Evolutionary conservation across 2,113 vertebrate genomes (phyloP), one percentile per base, ranked within the genome.

Genomic region (Crotalus tigris): DNA sequence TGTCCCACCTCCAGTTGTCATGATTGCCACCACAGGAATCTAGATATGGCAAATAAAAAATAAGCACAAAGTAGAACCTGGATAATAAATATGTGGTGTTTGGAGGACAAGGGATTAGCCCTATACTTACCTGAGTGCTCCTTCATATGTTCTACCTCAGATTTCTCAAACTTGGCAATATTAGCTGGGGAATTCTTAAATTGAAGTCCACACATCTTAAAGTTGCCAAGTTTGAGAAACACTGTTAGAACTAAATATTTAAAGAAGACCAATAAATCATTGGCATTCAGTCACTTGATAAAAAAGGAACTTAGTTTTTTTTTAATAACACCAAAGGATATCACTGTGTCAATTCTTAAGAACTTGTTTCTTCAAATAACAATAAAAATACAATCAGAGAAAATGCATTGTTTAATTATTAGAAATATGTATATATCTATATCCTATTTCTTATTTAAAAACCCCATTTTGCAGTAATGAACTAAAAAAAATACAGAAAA

Each of bases 1-100:
- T 11, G 97, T 92, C 26, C 98, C 98, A 29, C 99, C 98, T 0
- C 98, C 98, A 0, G 98, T 99, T 0, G 97, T 98, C 96, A 99
- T 98, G 93, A 99, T 93, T 29, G 98, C 98, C 93, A 99, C 97
- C 0, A 96, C 91, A 0, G 98, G 98, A 4, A 99, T 97, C 99
- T 99, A 9, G 94, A 51, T n/a, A 85, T 17, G 17, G 17, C 69
- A 81, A 81, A 81, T 81, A 8, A 81, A 81, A 81, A 81, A 39
- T 44, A 81, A 81, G 33, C 33, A 81, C 75, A 81, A 81, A 81
- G 9, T 44, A 81, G 33, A 39, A 81, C 17, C 33, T 81, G 69
- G 33, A 81, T 81, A 81, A 81, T 81, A 39, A 81, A 39, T 81
- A 3, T 39, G 33, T 44, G 17, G 17, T 21, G 19, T 81, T 44